phyloP scores from a whole-genome alignment of 2,888 invertebrate species.

The Cheilosia variabilis region DNA sequence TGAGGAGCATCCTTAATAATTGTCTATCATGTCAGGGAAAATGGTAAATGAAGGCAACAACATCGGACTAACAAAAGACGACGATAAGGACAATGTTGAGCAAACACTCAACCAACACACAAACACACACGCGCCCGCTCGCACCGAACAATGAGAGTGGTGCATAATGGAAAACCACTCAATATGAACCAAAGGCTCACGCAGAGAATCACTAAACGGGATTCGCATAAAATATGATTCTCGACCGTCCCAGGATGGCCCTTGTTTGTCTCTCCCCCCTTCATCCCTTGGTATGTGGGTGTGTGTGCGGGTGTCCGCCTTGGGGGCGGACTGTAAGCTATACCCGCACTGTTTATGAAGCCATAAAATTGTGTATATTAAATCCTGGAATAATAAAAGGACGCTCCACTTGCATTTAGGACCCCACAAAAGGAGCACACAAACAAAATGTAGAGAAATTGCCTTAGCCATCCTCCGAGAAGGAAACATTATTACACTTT shows the following conservation, averaged over 20 bases:
- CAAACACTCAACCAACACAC: not conserved
- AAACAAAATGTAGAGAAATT: slow-evolving; percentile 47
- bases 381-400: slow-evolving; percentile 71
- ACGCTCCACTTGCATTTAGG: slow-evolving; percentile 71
- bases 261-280: slow-evolving; percentile 44
- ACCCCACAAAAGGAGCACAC: slow-evolving; percentile 54
- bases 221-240: slow-evolving; percentile 73
- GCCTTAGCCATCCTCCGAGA: slow-evolving; percentile 44
- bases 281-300: slow-evolving; percentile 1
- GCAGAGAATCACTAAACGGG: slow-evolving; percentile 73
- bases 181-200: slow-evolving; percentile 69
- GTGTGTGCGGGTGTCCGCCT: slow-evolving; percentile 17
- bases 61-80: slow-evolving; percentile 32
- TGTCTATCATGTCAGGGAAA: slow-evolving; percentile 24
- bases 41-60: slow-evolving; percentile 22
- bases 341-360: slow-evolving; percentile 70
- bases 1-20: slow-evolving; percentile 34
- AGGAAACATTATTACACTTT: slow-evolving; percentile 61
- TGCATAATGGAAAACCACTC: slow-evolving; percentile 70
- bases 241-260: slow-evolving; percentile 56
- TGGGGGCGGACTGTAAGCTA: slow-evolving; percentile 53
- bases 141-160: not conserved
- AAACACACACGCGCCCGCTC: not conserved
- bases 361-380: slow-evolving; percentile 75
- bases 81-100: slow-evolving; percentile 5